Base-by-base conservation (phyloP, 2,113 vertebrate genomes). In the Triplophysa rosa region DNA sequence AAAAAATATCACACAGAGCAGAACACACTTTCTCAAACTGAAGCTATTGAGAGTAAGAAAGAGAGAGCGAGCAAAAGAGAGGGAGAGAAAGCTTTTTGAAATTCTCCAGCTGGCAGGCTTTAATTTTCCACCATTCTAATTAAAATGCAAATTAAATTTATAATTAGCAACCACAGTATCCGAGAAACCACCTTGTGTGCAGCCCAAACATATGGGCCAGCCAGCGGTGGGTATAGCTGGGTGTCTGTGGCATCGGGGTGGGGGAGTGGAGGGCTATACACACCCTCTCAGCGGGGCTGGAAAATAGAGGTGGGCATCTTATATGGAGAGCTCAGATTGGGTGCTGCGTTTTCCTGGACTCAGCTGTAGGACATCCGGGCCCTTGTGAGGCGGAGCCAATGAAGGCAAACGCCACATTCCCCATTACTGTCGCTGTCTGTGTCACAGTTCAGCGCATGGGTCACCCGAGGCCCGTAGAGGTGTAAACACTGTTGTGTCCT, bases 111-210 rank as follows among this genome's bases (percentile, higher is more conserved):
- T 99, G 97, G 96, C 94, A 96, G 89, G 95, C 96, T 97, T 97
- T 98, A 97, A 98, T 98, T 99, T 98, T 95, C 95, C 94, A 94
- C 95, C 95, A 94, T 96, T 97, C 96, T 98, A 98, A 99, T 99
- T 99, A 99, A 99, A 99, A 99, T 99, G 97, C 96, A 98, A 99
- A 99, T 99, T 98, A 96, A 98, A 98, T 98, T 97, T 99, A 98
- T 99, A 99, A 99, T 99, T 99, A 99, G 97, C 96, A 97, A 96
- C 95, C 95, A 95, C 91, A 93, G 95, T 96, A 98, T 97, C 95
- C 95, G 95, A 96, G 96, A 95, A 97, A 95, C 94, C 95, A 96
- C 95, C 95, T 96, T 95, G 94, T 92, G 92, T 91, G 88, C 93
- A 90, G 94, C 93, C 93, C 93, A 96, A 95, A 96, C 97, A 98